Base-by-base conservation (phyloP, 1,140 invertebrate genomes). In the Colletes latitarsis region DNA sequence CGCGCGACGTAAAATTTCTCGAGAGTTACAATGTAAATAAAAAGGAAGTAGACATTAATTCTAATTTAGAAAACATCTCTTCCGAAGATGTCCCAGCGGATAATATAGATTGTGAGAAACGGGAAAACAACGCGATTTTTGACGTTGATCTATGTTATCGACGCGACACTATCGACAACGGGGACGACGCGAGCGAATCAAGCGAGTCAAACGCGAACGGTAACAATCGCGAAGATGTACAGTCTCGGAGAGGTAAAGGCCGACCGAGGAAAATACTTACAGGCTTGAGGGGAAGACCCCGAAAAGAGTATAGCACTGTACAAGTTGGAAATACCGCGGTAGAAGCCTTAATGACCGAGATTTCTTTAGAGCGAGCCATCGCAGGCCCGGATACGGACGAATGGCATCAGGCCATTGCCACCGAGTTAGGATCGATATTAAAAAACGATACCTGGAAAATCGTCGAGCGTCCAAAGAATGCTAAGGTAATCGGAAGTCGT, bases 371-470 rank as follows among this genome's bases (percentile, higher is more conserved):
- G 49, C 53, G n/a, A 46, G 43, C 9, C 6, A 8, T 46, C 9
- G 6, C 9, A 6, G 9, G 9, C 9, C 6, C 6, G 9, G 6
- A 46, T 46, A 9, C 6, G 6, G 9, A 57, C 0, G 55, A 57
- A 19, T 57, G 55, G 55, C 55, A n/a, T 6, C 17, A 57, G 17
- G 55, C 55, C 4, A 57, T 57, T 0, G 17, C 5, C n/a, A n/a
- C n/a, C 17, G 55, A 57, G n/a, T n/a, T 57, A n/a, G 0, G 17
- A n/a, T 67, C 64, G 17, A 52, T 67, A 52, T 9, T 67, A 21
- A 67, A 19, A 21, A 49, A 67, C 10, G n/a, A 67, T 49, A 67
- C 64, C 17, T 67, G 64, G 64, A 19, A 67, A 52, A n/a, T 67
- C n/a, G 64, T 67, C 8, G 17, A 67, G 17, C 64, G 43, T 12